phyloP scores from a whole-genome alignment of 2,113 vertebrate species.

The Gobio gobio region DNA sequence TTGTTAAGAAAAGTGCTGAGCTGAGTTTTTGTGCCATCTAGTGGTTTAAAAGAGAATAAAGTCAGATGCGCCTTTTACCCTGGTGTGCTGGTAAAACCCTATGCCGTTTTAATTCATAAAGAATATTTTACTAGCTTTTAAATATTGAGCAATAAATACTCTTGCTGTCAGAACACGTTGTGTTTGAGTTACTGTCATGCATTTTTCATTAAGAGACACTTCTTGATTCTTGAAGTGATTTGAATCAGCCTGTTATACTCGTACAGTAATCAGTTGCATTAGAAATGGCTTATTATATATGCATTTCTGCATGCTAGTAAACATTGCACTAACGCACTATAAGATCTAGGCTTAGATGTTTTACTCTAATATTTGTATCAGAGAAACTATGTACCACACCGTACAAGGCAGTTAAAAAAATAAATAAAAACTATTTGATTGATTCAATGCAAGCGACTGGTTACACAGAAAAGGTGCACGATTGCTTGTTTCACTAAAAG shows the following conservation, averaged over 20 bases:
- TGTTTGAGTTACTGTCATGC: too few species aligned
- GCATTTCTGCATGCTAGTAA: not conserved
- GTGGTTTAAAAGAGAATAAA: too few species aligned
- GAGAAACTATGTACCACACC: not conserved
- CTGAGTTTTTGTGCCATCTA: too few species aligned
- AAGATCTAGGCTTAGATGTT: not conserved
- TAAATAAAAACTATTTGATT: not conserved
- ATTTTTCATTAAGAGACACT: slow-evolving; percentile 26
- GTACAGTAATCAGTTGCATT: not conserved
- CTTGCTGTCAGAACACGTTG: not conserved
- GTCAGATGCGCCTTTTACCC: too few species aligned
- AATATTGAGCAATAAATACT: not conserved
- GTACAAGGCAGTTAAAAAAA: not conserved
- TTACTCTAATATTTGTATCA: not conserved
- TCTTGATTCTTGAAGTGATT: not conserved
- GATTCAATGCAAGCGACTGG: not conserved
- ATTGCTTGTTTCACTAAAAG: slow-evolving; percentile 21
- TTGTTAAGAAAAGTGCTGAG: too few species aligned
- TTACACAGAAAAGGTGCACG: slow-evolving; percentile 17
- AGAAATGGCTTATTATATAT: not conserved
- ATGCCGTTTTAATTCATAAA: too few species aligned
- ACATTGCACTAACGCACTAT: not conserved
- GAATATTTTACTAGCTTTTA: too few species aligned
- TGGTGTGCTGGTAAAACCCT: too few species aligned
- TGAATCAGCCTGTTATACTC: not conserved